A percentile compares a stretch with the other conserved stretches of the same genome.
These are phyloP conservation scores for Gisinianus flammeolus DNA, from an alignment of 2,888 invertebrate genomes.

Conservation along the genomic window DNA sequence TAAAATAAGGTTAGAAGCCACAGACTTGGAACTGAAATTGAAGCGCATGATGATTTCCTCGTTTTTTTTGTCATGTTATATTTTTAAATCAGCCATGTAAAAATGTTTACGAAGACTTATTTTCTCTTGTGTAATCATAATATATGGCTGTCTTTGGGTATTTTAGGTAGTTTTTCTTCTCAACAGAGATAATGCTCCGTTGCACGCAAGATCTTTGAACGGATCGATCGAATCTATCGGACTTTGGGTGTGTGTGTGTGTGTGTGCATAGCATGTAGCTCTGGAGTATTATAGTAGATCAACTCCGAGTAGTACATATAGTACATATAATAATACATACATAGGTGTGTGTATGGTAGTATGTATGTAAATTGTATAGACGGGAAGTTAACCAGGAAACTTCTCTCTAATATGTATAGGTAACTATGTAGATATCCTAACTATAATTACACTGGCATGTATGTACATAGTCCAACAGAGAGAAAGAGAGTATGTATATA, in stretches of 20 bases:
- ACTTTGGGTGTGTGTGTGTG: conserved; percentile 5
- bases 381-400: conserved; percentile 2
- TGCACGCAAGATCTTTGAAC: conserved; percentile 38
- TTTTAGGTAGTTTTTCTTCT: conserved; percentile 16
- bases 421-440: not conserved
- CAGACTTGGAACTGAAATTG: too few species aligned
- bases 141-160: conserved; percentile 14
- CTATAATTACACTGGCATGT: not conserved
- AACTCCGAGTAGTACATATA: not conserved
- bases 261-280: not conserved
- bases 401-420: not conserved
- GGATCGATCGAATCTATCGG: conserved; percentile 38
- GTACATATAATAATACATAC: not conserved
- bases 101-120: too few species aligned
- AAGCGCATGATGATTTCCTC: not conserved
- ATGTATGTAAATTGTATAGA: not conserved
- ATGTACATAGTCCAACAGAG: not conserved
- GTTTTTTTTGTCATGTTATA: not conserved
- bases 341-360: not conserved
- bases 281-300: too few species aligned
- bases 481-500: not conserved
- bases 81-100: too few species aligned
- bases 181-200: conserved; percentile 27
- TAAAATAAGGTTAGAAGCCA: too few species aligned
- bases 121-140: not conserved